phyloP scores from a whole-genome alignment of 2,888 invertebrate species.

The Agrotis exclamationis region DNA sequence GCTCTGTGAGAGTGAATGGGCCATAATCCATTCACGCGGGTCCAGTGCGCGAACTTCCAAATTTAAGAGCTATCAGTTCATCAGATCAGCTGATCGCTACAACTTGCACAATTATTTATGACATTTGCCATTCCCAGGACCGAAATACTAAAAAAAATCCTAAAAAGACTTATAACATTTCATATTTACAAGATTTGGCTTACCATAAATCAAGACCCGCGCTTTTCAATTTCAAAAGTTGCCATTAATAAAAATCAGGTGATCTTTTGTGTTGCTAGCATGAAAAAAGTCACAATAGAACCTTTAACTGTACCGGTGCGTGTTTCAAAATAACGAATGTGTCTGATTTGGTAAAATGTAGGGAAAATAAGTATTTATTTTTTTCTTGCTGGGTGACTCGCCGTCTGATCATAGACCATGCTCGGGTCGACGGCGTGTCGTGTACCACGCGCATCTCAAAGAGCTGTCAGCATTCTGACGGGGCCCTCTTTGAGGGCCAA shows the following conservation, averaged over 20 bases:
- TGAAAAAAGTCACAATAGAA: constrained; percentile 41
- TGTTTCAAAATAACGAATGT: constrained; percentile 18
- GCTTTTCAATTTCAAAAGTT: constrained; percentile 32
- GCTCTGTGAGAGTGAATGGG: no score
- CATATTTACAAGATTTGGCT: constrained; percentile 21
- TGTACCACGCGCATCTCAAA: no score
- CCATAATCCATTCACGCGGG: no score
- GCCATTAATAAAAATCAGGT: constrained; percentile 57
- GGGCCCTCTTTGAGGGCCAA: no score
- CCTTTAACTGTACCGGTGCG: constrained; percentile 23
- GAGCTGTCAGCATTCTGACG: no score
- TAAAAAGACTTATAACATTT: constrained; percentile 1
- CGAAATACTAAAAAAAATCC: not conserved
- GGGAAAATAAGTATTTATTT: no score
- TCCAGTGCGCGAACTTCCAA: no score
- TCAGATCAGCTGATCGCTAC: constrained; percentile 12
- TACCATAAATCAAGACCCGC: constrained; percentile 28
- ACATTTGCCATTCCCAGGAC: constrained; percentile 8
- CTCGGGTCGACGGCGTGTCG: no score
- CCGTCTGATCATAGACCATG: no score
- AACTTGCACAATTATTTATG: constrained; percentile 1
- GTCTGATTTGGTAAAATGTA: not conserved
- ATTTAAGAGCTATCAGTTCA: no score
- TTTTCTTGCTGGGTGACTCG: no score
- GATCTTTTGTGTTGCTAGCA: constrained; percentile 51